Base-by-base conservation (phyloP, 2,797 vertebrate species). In the Channa striata region DNA sequence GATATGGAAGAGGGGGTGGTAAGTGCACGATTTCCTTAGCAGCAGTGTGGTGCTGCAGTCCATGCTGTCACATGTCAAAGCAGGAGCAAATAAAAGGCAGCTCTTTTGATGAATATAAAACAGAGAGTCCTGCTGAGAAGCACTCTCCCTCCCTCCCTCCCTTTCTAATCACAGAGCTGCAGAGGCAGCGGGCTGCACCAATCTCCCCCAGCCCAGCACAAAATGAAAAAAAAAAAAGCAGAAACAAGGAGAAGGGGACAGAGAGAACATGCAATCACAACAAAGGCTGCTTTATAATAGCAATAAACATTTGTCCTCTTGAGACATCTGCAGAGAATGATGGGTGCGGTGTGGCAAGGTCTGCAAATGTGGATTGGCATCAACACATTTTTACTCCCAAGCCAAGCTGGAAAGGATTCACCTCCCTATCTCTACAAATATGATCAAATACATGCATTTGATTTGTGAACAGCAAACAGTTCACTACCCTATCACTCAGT, bases 91-190 rank as follows among this genome's bases (percentile, higher is more conserved):
- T 95, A 93, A 95, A 94, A 95, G 93, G 90, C 78, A 94, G 93
- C 92, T 92, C 94, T 94, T 95, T 94, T 95, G 94, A 95, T 95
- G 94, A 95, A 95, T 95, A 95, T 94, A 95, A 94, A 95, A 94
- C 93, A 93, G 92, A 93, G 90, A 92, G 89, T 90, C 93, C 92
- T 93, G 93, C 93, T 93, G 94, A 93, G 94, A 94, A 93, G 91
- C 90, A 92, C 93, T 94, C 92, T 88, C 87, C 87, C 90, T 88
- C 91, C 89, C 89, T 86, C 88, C 89, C 89, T 86, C 88, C 86
- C 79, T 86, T 92, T 93, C 92, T 94, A 95, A 95, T 94, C 94
- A 95, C 89, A 92, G 87, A 93, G 89, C 90, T 64, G 85, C 91
- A 90, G 91, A 91, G 90, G 83, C 85, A 68, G 82, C 82, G 49